A percentile compares a stretch with the other conserved stretches of the same genome.
These are phyloP conservation scores for Pseudoips prasinana DNA, from an alignment of 2,888 invertebrate genomes.

Conservation along the genomic window DNA sequence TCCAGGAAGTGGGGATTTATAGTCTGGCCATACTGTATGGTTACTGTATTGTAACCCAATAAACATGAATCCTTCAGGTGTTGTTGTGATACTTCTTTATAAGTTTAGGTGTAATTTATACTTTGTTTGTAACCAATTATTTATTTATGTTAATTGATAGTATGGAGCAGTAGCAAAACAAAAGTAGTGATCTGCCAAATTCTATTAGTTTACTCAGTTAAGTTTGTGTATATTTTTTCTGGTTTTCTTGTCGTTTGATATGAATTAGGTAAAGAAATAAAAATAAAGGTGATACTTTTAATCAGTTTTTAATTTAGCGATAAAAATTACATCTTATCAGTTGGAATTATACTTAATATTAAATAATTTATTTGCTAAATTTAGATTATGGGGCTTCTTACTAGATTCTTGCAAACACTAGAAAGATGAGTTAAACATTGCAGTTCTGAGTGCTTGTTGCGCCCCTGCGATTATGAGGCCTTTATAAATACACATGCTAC, in stretches of 20 bases:
- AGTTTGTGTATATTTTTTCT: too few relatives aligned
- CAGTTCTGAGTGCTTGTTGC: conserved; percentile 26
- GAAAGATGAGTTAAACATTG: conserved; percentile 31
- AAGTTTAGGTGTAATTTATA: too few relatives aligned
- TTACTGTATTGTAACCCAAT: too few relatives aligned
- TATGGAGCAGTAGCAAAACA: too few relatives aligned
- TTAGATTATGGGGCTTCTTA: conserved; percentile 64
- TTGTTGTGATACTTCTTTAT: too few relatives aligned
- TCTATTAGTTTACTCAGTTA: too few relatives aligned
- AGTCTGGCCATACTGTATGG: conserved; percentile 19
- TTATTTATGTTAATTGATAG: too few relatives aligned
- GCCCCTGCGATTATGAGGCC: conserved; percentile 40
- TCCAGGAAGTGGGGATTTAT: conserved; percentile 67
- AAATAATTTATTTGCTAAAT: conserved; percentile 72
- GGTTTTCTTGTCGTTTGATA: too few relatives aligned
- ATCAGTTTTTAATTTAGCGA: conserved; percentile 64
- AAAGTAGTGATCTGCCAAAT: too few relatives aligned
- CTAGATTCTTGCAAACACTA: conserved; percentile 40
- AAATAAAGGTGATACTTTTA: conserved; percentile 16
- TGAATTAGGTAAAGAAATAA: too few relatives aligned
- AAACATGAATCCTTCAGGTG: not conserved
- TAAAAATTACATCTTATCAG: conserved; percentile 69
- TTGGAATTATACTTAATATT: conserved; percentile 62
- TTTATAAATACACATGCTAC: conserved; percentile 47
- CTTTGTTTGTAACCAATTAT: too few relatives aligned